phyloP scores from a whole-genome alignment of 2,113 vertebrate genomes.

The Mesocricetus auratus region DNA sequence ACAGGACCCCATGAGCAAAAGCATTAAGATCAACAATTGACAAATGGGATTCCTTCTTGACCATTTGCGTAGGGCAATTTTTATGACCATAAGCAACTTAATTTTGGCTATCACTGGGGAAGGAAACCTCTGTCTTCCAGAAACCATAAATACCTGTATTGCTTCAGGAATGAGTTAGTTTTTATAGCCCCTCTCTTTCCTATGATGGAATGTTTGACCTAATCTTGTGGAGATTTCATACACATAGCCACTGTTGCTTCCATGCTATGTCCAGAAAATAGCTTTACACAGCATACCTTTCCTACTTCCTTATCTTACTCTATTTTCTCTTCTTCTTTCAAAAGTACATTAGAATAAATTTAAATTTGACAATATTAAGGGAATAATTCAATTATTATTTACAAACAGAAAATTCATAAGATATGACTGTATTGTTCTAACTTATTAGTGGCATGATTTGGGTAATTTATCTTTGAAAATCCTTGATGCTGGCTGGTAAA shows the following conservation, averaged over 20 bases:
- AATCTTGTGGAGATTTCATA: not conserved
- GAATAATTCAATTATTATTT: not conserved
- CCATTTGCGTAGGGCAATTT: not conserved
- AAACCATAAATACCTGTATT: not conserved
- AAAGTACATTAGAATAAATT: not conserved
- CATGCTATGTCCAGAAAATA: not conserved
- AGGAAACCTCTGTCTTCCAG: not conserved
- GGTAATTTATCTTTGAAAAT: conserved; percentile 71
- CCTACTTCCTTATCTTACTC: not conserved
- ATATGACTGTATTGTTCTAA: conserved; percentile 18
- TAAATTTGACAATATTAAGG: not conserved
- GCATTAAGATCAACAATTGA: not conserved
- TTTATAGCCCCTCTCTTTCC: not conserved
- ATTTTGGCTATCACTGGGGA: not conserved
- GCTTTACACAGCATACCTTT: not conserved
- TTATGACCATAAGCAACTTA: not conserved
- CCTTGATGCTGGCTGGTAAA: not conserved
- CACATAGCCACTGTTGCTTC: not conserved
- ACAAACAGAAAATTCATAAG: not conserved
- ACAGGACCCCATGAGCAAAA: not conserved
- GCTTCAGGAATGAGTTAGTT: not conserved
- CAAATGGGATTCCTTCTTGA: not conserved
- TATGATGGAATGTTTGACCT: not conserved
- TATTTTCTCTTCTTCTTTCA: not conserved
- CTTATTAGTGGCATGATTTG: conserved; percentile 53